Percentiles rank a stretch among this genome's conserved stretches.
Evolutionary conservation across 2,797 vertebrate genomes (phyloP).

Genomic region (Stomatorhinus walkeri): DNA sequence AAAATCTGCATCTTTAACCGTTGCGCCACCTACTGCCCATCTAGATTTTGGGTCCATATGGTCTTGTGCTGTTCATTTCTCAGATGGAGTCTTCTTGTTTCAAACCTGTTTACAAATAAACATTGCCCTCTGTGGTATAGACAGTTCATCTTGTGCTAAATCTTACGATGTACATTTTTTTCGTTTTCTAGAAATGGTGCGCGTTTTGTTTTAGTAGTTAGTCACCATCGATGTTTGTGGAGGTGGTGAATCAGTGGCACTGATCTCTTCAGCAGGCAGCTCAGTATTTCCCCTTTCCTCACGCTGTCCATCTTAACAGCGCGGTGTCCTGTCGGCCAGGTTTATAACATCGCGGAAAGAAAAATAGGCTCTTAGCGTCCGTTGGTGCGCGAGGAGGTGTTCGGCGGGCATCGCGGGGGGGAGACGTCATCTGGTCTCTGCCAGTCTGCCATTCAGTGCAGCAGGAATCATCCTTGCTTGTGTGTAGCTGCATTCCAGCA

Average conservation of each 20-base stretch:
- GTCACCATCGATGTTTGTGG: not conserved
- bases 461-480: not conserved
- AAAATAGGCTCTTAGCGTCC: not conserved
- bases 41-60: not conserved
- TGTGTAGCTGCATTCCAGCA: not conserved
- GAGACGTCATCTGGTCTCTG: not conserved
- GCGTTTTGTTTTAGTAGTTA: not conserved
- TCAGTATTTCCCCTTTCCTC: not conserved
- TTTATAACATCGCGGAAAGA: not conserved
- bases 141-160: not conserved
- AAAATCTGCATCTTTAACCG: not conserved
- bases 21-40: not conserved
- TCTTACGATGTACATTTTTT: not conserved
- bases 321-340: not conserved
- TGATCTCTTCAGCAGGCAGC: not conserved
- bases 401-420: not conserved
- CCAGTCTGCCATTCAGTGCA: not conserved
- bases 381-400: not conserved
- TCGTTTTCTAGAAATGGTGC: not conserved
- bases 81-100: not conserved
- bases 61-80: not conserved
- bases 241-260: not conserved
- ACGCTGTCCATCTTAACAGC: not conserved
- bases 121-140: not conserved
- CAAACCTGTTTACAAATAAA: not conserved